Evolutionary conservation across 2,888 invertebrate genomes (phyloP).

Genomic region (Oscheius sp.): DNA sequence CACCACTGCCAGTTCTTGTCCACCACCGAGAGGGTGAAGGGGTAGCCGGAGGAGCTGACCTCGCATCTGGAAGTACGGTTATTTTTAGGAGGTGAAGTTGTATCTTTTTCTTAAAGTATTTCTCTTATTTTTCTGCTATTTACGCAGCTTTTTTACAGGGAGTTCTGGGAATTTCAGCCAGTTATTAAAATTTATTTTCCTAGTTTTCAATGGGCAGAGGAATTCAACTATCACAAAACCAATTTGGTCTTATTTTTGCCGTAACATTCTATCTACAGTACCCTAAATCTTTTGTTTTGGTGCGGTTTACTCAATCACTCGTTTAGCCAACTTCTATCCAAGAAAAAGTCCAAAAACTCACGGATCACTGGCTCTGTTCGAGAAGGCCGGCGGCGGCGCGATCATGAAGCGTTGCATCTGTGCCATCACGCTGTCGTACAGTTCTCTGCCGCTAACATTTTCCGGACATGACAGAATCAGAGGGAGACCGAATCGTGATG

Average conservation of each 20-base stretch:
- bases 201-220: no score
- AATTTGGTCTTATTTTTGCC: no score
- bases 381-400: conserved; percentile 45
- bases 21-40: conserved; percentile 87
- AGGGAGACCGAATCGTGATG: conserved; percentile 59
- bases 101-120: not conserved
- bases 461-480: conserved; percentile 48
- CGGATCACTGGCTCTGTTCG: conserved; percentile 65
- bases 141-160: no score
- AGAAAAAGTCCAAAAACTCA: conserved; percentile 36
- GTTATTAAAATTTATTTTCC: no score
- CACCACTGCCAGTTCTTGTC: conserved; percentile 79
- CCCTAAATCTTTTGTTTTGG: no score
- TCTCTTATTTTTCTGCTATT: no score
- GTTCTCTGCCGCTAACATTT: conserved; percentile 43
- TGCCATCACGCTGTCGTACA: conserved; percentile 71
- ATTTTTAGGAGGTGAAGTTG: not conserved
- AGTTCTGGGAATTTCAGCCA: no score
- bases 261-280: no score
- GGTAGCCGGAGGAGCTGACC: conserved; percentile 90
- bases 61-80: conserved; percentile 82
- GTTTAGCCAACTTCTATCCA: no score
- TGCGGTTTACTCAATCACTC: no score
- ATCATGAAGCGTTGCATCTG: conserved; percentile 59
- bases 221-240: no score